Conservation (phyloP, 2,888 invertebrate genomes). For the Machimus atricapillus region DNA sequence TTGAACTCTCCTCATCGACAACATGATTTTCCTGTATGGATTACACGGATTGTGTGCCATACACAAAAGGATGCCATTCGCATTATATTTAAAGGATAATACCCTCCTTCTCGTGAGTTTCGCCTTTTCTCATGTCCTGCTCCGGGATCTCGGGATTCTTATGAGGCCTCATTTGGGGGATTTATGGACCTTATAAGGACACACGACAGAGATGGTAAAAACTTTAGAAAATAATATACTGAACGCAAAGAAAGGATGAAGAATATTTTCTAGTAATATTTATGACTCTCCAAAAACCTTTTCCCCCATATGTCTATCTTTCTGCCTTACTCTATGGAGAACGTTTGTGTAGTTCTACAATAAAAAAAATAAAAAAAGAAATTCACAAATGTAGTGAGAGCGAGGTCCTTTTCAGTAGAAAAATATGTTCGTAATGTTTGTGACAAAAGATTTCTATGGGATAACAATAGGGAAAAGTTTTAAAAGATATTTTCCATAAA, state of each 20-base stretch:
- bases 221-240: neutral
- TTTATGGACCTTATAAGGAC: neutral
- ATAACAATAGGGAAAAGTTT: neutral
- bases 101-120: neutral
- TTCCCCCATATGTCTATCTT: neutral
- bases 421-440: neutral
- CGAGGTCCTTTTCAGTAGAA: neutral
- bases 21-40: slow-evolving; percentile 36
- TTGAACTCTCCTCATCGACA: slow-evolving; percentile 10
- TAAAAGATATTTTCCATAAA: neutral
- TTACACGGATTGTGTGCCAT: slow-evolving; percentile 5
- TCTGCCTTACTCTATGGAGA: neutral
- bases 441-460: neutral
- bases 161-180: neutral
- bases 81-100: slow-evolving; percentile 33
- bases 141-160: neutral
- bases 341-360: neutral
- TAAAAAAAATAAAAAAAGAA: neutral
- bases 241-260: neutral
- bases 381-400: neutral
- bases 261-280: neutral
- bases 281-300: neutral
- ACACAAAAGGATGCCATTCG: slow-evolving; percentile 32
- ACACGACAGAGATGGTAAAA: neutral
- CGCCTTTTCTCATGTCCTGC: neutral